Evolutionary conservation across 2,888 invertebrate genomes (phyloP), one percentile per base, ranked within the genome.

Genomic region (Meloe dianella): DNA sequence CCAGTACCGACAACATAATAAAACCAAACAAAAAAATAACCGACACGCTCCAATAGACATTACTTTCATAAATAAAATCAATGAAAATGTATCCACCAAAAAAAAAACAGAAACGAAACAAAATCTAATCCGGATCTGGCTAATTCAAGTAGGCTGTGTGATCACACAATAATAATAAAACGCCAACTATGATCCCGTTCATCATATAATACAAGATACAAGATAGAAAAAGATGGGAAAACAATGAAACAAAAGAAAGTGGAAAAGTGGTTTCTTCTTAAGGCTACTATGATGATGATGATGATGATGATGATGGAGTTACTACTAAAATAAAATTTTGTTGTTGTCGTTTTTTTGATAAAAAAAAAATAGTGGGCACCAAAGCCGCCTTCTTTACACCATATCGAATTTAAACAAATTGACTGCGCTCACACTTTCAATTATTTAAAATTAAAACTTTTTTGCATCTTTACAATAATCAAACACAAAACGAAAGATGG

Each of bases 341-440:
- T 47, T 47, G 20, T 20, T 38, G 38, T 38, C 14, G 12, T 41
- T 17, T 32, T 32, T 7, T 32, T 32, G 2, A 1, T 32, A 30
- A 6, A 30, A 30, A 30, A 1, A 30, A 7, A 35, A 35, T 2
- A 12, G 35, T 2, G 14, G 14, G 9, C 10, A 47, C 20, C 60
- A 35, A 5, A 57, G 66, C 63, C 60, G 66, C 60, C 63, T 58
- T 56, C 61, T 38, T 64, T 67, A 71, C 70, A 80, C 80, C 81
- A 77, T 79, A 69, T 74, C 81, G 80, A 81, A 81, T 81, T 80
- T 81, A 79, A 81, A 81, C 80, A 81, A 81, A 81, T 81, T 81
- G 80, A 81, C 79, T 79, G 71, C 74, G 78, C 78, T 78, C 78
- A 75, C 78, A 81, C 79, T 79, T 80, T 80, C 80, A 81, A 80